These are phyloP conservation scores for Dasysyrphus albostriatus DNA, from an alignment of 2,888 invertebrate genomes.

Conservation along the genomic window DNA sequence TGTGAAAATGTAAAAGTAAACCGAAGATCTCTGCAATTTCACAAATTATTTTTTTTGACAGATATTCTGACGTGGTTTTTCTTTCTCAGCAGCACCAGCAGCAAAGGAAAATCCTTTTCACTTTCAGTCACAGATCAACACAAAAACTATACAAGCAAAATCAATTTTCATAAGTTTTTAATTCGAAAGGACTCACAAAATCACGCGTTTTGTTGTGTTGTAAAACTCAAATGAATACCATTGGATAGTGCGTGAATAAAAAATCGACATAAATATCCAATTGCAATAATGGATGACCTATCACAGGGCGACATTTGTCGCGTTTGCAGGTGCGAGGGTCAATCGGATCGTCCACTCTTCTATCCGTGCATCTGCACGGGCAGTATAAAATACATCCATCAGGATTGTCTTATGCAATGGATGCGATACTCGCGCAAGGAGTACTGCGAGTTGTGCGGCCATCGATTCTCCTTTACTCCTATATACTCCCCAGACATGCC, in stretches of 20 bases:
- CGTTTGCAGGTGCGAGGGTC: slow-evolving; percentile 97
- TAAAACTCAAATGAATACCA: slow-evolving; percentile 55
- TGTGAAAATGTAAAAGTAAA: slow-evolving; percentile 38
- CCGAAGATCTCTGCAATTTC: slow-evolving; percentile 28
- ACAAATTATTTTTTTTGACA: slow-evolving; percentile 49
- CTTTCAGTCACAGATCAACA: slow-evolving; percentile 20
- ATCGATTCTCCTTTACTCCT: slow-evolving; percentile 98
- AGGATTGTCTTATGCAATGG: slow-evolving; percentile 99
- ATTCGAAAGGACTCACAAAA: slow-evolving; percentile 42
- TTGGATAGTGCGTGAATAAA: slow-evolving; percentile 46
- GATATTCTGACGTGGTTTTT: slow-evolving; percentile 72
- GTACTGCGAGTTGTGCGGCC: slow-evolving; percentile 98
- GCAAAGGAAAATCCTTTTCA: slow-evolving; percentile 28
- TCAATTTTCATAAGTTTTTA: slow-evolving; percentile 12
- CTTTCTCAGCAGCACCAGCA: slow-evolving; percentile 38
- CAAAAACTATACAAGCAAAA: slow-evolving; percentile 3
- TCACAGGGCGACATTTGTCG: slow-evolving; percentile 95
- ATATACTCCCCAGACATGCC: slow-evolving; percentile 99
- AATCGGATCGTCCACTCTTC: slow-evolving; percentile 95
- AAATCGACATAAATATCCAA: slow-evolving; percentile 9
- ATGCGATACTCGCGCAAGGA: slow-evolving; percentile 99
- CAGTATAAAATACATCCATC: slow-evolving; percentile 99
- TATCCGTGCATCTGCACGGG: slow-evolving; percentile 99
- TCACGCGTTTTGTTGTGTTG: slow-evolving; percentile 22
- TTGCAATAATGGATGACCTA: slow-evolving; percentile 81